Conservation (phyloP, 2,113 vertebrate genomes). For the Chaetorhynchus papuensis region DNA sequence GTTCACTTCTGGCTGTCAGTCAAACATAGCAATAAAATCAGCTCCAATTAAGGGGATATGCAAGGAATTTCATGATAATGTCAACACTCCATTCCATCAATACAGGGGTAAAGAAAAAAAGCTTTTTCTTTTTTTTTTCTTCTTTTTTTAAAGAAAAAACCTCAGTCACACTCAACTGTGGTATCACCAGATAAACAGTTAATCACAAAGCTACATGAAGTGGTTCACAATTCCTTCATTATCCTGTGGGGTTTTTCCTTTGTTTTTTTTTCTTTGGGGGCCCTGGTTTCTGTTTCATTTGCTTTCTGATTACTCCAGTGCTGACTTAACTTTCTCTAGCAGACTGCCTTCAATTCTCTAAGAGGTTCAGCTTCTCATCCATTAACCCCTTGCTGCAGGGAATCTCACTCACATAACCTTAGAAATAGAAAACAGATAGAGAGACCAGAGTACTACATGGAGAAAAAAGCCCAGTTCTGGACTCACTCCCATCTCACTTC, state of each 20-base stretch:
- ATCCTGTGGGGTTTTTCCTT: not conserved
- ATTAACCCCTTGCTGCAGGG: constrained; percentile 45
- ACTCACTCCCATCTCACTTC: not conserved
- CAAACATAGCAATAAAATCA: constrained; percentile 57
- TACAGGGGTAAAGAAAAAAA: not conserved
- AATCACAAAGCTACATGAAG: constrained; percentile 31
- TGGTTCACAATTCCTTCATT: constrained; percentile 34
- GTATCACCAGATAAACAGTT: constrained; percentile 35
- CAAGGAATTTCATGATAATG: constrained; percentile 48
- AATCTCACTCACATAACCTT: not conserved
- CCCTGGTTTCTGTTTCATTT: constrained; percentile 59
- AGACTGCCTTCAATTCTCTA: not conserved
- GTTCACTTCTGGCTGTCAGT: constrained; percentile 49
- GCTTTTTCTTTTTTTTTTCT: not conserved
- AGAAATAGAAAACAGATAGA: not conserved
- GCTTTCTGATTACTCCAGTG: constrained; percentile 40
- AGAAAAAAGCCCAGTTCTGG: not conserved
- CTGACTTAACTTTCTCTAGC: constrained; percentile 48
- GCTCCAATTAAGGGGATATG: constrained; percentile 58
- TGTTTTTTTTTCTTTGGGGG: not conserved
- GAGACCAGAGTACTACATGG: not conserved
- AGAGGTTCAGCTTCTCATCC: constrained; percentile 1
- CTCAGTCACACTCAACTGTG: not conserved
- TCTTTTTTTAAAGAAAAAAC: not conserved
- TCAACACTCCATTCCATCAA: constrained; percentile 35